A percentile compares a stretch with the other conserved stretches of the same genome.
Evolutionary conservation across 2,888 invertebrate genomes (phyloP).

Genomic region (Eupithecia centaureata): DNA sequence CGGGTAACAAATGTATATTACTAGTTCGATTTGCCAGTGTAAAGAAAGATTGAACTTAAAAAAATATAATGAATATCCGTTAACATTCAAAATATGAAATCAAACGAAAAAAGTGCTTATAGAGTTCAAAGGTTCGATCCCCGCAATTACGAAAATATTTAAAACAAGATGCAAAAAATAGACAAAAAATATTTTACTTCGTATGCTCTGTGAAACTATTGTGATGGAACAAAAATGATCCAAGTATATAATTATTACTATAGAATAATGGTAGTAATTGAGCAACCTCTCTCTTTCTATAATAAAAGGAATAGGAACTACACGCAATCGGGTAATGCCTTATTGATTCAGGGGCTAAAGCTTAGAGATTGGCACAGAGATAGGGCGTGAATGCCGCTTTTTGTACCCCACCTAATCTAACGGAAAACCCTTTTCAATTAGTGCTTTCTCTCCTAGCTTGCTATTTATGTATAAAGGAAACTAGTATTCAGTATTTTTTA

Average conservation of each 20-base stretch:
- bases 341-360: conserved; percentile 39
- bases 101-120: conserved; percentile 37
- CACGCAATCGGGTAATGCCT: conserved; percentile 42
- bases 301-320: conserved; percentile 27
- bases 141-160: no score
- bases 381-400: conserved; percentile 43
- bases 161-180: no score
- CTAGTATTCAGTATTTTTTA: no score
- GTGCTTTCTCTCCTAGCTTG: conserved; percentile 40
- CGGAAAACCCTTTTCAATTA: conserved; percentile 48
- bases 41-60: neutral
- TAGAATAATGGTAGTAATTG: no score
- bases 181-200: no score
- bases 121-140: no score
- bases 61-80: neutral
- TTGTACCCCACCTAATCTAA: conserved; percentile 44
- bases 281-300: neutral
- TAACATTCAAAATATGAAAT: conserved; percentile 6
- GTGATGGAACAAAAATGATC: no score
- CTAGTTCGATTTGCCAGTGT: neutral
- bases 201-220: no score
- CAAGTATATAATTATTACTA: no score
- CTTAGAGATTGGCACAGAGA: conserved; percentile 42
- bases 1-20: neutral
- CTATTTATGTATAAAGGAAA: conserved; percentile 16